Evolutionary conservation across 2,888 invertebrate species (phyloP).

Genomic region (Dasypogon diadema): DNA sequence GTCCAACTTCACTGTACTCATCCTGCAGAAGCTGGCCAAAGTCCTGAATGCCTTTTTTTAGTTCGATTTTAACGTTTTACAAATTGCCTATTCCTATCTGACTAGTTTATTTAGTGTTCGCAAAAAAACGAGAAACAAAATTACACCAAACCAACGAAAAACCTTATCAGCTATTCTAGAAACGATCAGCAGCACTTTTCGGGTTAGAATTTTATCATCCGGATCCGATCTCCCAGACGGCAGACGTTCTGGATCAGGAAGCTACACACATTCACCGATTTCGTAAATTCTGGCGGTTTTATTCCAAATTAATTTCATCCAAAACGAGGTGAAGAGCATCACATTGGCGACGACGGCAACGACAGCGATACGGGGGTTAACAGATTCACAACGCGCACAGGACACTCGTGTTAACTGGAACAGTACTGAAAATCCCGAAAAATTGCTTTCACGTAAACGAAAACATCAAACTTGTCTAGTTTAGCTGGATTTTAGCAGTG

Average conservation of each 20-base stretch:
- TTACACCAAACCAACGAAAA: conserved; percentile 38
- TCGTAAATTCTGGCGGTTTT: background rate
- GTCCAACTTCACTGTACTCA: conserved; percentile 31
- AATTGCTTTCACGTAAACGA: background rate
- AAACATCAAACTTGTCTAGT: background rate
- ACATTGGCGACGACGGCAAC: background rate
- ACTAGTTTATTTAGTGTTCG: background rate
- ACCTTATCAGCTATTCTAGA: conserved; percentile 1
- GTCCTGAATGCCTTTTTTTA: background rate
- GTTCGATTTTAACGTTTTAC: conserved; percentile 13
- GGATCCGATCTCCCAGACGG: background rate
- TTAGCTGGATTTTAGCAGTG: conserved; percentile 6
- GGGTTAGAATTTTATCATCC: background rate
- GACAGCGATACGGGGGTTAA: conserved; percentile 38
- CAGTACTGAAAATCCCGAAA: background rate
- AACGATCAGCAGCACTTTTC: background rate
- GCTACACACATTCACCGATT: background rate
- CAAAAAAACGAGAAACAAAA: conserved; percentile 22
- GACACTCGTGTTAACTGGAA: conserved; percentile 3
- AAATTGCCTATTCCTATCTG: background rate
- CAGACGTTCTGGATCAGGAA: background rate
- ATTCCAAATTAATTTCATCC: background rate
- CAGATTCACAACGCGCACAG: conserved; percentile 45
- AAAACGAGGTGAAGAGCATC: background rate
- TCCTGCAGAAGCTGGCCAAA: background rate